Evolutionary conservation across 2,888 invertebrate species (phyloP).

Genomic region (Heterodera filipjevi): DNA sequence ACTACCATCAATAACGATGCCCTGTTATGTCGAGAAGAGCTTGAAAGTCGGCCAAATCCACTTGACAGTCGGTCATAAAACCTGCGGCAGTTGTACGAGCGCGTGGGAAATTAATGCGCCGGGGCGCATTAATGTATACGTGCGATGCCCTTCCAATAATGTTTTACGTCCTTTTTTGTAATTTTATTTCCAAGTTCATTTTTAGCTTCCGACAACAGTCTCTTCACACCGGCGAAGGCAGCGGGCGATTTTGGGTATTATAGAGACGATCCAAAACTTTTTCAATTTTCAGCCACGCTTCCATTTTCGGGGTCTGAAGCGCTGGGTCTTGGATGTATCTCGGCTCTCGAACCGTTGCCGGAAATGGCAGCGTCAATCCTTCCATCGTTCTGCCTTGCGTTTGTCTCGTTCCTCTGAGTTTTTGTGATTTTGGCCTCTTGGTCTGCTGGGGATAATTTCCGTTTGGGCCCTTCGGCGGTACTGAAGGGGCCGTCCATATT

Average conservation of each 20-base stretch:
- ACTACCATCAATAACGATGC: conserved; percentile 25
- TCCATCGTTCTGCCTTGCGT: neutral
- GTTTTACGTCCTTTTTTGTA: neutral
- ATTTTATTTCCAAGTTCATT: conserved; percentile 3
- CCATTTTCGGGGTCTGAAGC: neutral
- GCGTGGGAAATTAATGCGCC: neutral
- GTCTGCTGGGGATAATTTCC: neutral
- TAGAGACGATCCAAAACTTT: neutral
- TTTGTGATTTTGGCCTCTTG: neutral
- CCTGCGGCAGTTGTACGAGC: neutral
- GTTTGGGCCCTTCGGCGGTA: neutral
- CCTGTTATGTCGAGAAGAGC: conserved; percentile 17
- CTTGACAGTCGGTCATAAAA: conserved; percentile 22
- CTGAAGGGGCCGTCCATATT: neutral
- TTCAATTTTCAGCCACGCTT: neutral
- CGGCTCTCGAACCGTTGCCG: neutral
- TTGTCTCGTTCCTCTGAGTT: neutral
- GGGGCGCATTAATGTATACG: conserved; percentile 24
- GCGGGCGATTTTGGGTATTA: conserved; percentile 20
- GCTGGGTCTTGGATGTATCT: neutral
- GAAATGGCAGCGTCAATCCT: neutral
- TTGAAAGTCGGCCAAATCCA: conserved; percentile 25
- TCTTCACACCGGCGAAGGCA: conserved; percentile 11
- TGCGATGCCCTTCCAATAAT: conserved; percentile 15
- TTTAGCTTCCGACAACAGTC: neutral